Conservation (phyloP, 2,797 vertebrate genomes). For the Lateolabrax maculatus region DNA sequence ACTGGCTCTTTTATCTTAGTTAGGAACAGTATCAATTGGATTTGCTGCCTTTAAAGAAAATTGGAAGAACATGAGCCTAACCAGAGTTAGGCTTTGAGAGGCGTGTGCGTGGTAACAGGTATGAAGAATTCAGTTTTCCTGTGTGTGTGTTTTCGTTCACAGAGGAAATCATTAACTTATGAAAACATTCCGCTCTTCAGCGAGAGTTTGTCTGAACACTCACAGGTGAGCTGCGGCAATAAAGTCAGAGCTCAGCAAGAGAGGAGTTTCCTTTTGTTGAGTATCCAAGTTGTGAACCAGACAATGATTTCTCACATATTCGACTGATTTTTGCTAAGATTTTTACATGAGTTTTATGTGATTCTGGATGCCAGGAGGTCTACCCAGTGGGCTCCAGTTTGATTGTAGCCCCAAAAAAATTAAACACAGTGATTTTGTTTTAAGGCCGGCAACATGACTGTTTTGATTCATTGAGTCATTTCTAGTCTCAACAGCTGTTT, state of each 20-base stretch:
- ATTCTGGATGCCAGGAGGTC: background rate
- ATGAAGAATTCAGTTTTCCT: slow-evolving; percentile 80
- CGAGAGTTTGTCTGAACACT: slow-evolving; percentile 37
- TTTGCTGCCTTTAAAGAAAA: slow-evolving; percentile 78
- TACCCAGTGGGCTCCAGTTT: background rate
- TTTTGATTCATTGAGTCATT: background rate
- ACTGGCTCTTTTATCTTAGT: slow-evolving; percentile 70
- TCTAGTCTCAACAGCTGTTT: background rate
- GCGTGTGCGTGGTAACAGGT: slow-evolving; percentile 62
- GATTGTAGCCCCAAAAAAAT: background rate
- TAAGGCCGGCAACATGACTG: background rate
- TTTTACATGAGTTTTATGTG: background rate
- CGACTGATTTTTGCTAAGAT: background rate
- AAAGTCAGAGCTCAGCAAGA: slow-evolving; percentile 8
- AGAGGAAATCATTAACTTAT: slow-evolving; percentile 76
- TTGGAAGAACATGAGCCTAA: slow-evolving; percentile 76
- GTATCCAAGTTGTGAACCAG: slow-evolving; percentile 13
- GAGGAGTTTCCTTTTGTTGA: background rate
- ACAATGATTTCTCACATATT: background rate
- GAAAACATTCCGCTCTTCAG: slow-evolving; percentile 41
- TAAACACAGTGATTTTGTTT: background rate
- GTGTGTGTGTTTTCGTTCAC: slow-evolving; percentile 62
- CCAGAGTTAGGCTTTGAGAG: slow-evolving; percentile 51
- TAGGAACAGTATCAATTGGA: slow-evolving; percentile 73
- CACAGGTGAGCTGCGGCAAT: slow-evolving; percentile 31